Conservation (phyloP, 2,797 vertebrate genomes). For the Stomatorhinus walkeri region DNA sequence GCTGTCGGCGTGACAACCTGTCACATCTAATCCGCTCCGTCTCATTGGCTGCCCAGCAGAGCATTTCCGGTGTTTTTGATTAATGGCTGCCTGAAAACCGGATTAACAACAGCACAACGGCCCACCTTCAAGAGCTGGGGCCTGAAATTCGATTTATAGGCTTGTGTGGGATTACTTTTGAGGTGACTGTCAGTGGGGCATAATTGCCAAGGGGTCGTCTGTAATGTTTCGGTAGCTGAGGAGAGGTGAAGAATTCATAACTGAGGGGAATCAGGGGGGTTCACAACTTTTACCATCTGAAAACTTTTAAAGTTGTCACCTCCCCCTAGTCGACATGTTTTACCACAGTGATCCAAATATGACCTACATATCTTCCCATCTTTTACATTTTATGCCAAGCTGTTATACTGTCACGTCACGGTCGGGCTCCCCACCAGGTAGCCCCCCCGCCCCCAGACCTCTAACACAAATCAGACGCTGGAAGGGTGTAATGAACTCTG, state of each 20-base stretch:
- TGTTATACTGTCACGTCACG: not conserved
- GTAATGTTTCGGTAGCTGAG: not conserved
- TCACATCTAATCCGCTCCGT: not conserved
- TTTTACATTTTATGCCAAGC: not conserved
- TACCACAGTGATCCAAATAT: not conserved
- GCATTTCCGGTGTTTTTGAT: slow-evolving; percentile 5
- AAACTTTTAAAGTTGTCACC: not conserved
- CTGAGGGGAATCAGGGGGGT: not conserved
- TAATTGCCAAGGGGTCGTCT: not conserved
- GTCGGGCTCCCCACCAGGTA: not conserved
- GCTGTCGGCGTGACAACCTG: not conserved
- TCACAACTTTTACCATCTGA: not conserved
- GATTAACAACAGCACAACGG: not conserved
- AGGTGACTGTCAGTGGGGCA: not conserved
- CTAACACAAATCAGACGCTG: not conserved
- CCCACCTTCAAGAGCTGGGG: not conserved
- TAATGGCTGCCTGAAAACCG: not conserved
- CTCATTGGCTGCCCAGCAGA: not conserved
- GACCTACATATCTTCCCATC: not conserved
- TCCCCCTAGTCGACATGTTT: not conserved
- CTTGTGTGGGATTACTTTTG: not conserved
- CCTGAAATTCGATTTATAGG: not conserved
- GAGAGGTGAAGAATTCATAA: not conserved
- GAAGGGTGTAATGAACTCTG: not conserved
- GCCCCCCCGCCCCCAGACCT: not conserved